Evolutionary conservation across 2,888 invertebrate genomes (phyloP).

Genomic region (Clostera curtula): DNA sequence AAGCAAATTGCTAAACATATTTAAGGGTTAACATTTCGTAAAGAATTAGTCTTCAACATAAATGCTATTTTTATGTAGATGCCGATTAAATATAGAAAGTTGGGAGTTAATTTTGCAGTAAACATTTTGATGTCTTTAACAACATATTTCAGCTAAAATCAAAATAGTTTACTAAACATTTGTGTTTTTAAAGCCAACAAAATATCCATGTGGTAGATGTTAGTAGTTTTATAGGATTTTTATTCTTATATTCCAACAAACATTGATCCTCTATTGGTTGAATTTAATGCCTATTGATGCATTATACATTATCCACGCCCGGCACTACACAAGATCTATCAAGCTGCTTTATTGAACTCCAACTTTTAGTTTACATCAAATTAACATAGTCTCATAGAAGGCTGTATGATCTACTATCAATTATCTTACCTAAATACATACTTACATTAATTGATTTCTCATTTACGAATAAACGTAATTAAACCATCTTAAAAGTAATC

Average conservation of each 20-base stretch:
- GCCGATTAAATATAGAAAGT: too few species aligned
- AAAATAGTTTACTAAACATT: too few species aligned
- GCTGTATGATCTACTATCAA: constrained; percentile 29
- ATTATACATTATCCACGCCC: constrained; percentile 5
- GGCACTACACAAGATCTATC: constrained; percentile 24
- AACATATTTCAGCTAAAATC: too few species aligned
- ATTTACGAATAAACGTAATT: constrained; percentile 17
- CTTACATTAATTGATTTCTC: constrained; percentile 28
- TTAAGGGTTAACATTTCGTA: constrained; percentile 9
- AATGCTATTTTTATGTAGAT: constrained; percentile 8
- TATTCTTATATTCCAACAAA: not conserved
- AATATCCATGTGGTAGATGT: too few species aligned
- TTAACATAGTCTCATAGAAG: constrained; percentile 31
- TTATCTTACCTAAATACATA: constrained; percentile 33
- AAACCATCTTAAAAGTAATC: too few species aligned
- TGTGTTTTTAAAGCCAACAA: too few species aligned
- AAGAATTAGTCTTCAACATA: too few species aligned
- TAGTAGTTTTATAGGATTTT: too few species aligned
- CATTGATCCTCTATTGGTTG: not conserved
- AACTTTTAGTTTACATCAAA: constrained; percentile 14
- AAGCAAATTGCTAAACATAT: constrained; percentile 19
- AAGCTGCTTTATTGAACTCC: constrained; percentile 17
- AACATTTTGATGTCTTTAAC: too few species aligned
- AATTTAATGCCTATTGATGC: not conserved
- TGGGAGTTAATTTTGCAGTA: too few species aligned